phyloP scores from a whole-genome alignment of 2,113 vertebrate species.

The Indicator maculatus region DNA sequence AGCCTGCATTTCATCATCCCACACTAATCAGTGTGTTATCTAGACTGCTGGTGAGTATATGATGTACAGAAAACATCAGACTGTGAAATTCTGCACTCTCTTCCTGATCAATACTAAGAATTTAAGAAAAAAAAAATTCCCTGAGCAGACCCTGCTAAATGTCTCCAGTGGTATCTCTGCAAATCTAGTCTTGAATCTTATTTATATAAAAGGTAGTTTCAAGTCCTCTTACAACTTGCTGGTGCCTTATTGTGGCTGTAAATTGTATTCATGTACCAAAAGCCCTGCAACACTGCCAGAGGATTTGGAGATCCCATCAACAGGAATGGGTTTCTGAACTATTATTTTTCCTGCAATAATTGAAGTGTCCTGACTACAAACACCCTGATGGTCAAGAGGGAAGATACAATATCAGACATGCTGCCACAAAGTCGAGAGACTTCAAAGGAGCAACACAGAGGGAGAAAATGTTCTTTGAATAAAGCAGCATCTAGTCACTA shows the following conservation, averaged over 20 bases:
- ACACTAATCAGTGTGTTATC: not conserved
- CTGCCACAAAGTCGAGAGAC: not conserved
- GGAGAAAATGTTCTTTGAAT: not conserved
- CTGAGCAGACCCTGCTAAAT: not conserved
- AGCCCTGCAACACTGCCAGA: not conserved
- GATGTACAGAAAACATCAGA: not conserved
- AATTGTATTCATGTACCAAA: not conserved
- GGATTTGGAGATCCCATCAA: not conserved
- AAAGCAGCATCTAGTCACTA: not conserved
- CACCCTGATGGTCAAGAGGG: not conserved
- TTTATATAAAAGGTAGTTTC: not conserved
- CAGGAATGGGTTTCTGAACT: not conserved
- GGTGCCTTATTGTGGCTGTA: not conserved
- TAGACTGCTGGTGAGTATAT: not conserved
- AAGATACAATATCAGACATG: not conserved
- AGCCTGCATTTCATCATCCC: not conserved
- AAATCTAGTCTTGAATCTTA: not conserved
- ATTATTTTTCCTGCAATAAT: not conserved
- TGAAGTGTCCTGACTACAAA: not conserved
- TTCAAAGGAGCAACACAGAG: not conserved
- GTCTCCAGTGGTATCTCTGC: not conserved
- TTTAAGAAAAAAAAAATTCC: not conserved
- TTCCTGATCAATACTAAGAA: not conserved
- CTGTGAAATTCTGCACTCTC: not conserved
- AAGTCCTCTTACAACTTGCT: not conserved